Evolutionary conservation across 2,888 invertebrate genomes (phyloP).

Genomic region (Apodemia mormo): DNA sequence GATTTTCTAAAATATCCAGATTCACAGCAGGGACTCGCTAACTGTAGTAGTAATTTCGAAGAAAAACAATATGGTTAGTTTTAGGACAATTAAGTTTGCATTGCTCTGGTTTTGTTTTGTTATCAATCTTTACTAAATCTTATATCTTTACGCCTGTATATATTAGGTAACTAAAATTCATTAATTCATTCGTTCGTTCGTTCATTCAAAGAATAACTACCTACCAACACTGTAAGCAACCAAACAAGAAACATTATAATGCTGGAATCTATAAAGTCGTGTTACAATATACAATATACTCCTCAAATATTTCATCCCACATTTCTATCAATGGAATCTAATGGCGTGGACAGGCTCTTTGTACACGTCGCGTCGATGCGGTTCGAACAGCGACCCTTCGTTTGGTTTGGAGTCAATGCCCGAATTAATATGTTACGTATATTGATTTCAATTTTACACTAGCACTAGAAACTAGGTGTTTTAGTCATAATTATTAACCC

Average conservation of each 20-base stretch:
- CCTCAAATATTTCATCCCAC: constrained; percentile 53
- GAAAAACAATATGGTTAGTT: too few relatives aligned
- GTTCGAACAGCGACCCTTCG: constrained; percentile 38
- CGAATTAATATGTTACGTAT: constrained; percentile 41
- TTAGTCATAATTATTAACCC: too few relatives aligned
- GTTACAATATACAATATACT: constrained; percentile 43
- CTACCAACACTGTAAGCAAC: neutral
- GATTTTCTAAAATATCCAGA: too few relatives aligned
- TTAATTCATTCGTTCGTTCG: too few relatives aligned
- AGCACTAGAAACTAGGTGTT: neutral
- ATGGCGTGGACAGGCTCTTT: constrained; percentile 62
- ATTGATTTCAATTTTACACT: constrained; percentile 41
- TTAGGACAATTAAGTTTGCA: too few relatives aligned
- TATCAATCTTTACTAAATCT: too few relatives aligned
- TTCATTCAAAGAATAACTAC: too few relatives aligned
- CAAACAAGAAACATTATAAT: neutral
- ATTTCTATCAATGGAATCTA: constrained; percentile 66
- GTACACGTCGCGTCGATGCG: constrained; percentile 31
- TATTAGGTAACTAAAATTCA: too few relatives aligned
- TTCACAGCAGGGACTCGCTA: too few relatives aligned
- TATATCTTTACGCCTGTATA: too few relatives aligned
- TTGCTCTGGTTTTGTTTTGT: too few relatives aligned
- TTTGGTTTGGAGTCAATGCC: constrained; percentile 50
- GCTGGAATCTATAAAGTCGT: constrained; percentile 34
- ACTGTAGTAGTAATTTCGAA: too few relatives aligned